Percentiles rank a stretch among this genome's conserved stretches.
These are phyloP conservation scores for Neoscelio sp. DNA, from an alignment of 2,888 invertebrate species.

Conservation along the genomic window DNA sequence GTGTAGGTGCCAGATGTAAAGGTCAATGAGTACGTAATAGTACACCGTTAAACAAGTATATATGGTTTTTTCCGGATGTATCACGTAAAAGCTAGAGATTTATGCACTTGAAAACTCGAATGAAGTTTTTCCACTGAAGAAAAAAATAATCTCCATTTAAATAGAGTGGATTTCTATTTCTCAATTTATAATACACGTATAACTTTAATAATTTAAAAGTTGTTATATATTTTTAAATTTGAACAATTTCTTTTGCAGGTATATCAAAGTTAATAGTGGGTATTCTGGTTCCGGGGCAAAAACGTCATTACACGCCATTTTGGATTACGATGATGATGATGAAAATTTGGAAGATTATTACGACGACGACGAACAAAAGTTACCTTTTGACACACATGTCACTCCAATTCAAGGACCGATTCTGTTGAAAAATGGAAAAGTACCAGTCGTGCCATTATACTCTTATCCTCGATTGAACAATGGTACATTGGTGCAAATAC, in stretches of 20 bases:
- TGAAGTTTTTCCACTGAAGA: background rate
- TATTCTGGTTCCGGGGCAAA: constrained; percentile 81
- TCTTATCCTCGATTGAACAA: constrained; percentile 94
- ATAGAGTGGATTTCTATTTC: no score
- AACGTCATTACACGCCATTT: constrained; percentile 89
- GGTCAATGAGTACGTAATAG: no score
- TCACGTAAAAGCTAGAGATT: no score
- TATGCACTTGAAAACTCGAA: constrained; percentile 29
- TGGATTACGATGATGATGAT: constrained; percentile 86
- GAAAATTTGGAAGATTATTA: constrained; percentile 87
- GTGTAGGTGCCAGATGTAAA: no score
- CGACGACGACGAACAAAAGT: constrained; percentile 83
- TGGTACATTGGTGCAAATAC: constrained; percentile 94
- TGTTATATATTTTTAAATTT: background rate
- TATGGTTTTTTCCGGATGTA: no score
- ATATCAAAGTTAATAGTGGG: constrained; percentile 80
- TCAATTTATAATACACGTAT: no score
- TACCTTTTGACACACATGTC: constrained; percentile 85
- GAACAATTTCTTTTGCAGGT: constrained; percentile 71
- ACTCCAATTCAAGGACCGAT: constrained; percentile 96
- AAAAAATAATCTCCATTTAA: no score
- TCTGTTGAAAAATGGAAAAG: constrained; percentile 92
- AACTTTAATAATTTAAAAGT: no score
- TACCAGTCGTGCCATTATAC: constrained; percentile 94
- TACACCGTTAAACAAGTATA: no score